phyloP scores from a whole-genome alignment of 1,140 invertebrate species.

The Euwallacea similis region DNA sequence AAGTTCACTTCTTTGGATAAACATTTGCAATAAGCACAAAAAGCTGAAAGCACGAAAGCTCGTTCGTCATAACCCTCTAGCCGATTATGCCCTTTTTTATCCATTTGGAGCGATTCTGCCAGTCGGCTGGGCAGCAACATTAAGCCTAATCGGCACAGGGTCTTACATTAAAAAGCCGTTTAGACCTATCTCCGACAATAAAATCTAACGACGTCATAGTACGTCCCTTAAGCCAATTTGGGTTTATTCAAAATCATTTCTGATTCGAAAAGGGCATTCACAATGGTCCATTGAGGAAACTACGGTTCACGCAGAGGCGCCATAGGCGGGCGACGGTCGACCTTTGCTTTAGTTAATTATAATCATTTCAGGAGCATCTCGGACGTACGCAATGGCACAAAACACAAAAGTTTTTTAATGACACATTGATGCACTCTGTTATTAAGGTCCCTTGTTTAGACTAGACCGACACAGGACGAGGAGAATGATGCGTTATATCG shows the following conservation, averaged over 20 bases:
- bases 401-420: slow-evolving; percentile 38
- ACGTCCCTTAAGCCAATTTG: slow-evolving; percentile 44
- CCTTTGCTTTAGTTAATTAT: slow-evolving; percentile 40
- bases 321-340: slow-evolving; percentile 44
- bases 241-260: slow-evolving; percentile 44
- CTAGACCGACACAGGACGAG: slow-evolving; percentile 13
- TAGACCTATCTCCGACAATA: slow-evolving; percentile 34
- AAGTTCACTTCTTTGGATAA: no score
- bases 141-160: slow-evolving; percentile 30
- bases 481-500: background rate
- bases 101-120: slow-evolving; percentile 13
- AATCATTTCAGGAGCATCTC: slow-evolving; percentile 42
- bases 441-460: slow-evolving; percentile 40
- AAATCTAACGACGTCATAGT: slow-evolving; percentile 38
- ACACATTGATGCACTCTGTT: slow-evolving; percentile 34
- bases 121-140: slow-evolving; percentile 18
- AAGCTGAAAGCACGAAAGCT: background rate
- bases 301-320: slow-evolving; percentile 40
- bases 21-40: no score
- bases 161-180: slow-evolving; percentile 35
- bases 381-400: slow-evolving; percentile 28
- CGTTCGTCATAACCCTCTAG: background rate
- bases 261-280: slow-evolving; percentile 33
- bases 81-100: slow-evolving; percentile 1
- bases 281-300: slow-evolving; percentile 42